Evolutionary conservation across 2,113 vertebrate species (phyloP).

Genomic region (Raja brachyura): DNA sequence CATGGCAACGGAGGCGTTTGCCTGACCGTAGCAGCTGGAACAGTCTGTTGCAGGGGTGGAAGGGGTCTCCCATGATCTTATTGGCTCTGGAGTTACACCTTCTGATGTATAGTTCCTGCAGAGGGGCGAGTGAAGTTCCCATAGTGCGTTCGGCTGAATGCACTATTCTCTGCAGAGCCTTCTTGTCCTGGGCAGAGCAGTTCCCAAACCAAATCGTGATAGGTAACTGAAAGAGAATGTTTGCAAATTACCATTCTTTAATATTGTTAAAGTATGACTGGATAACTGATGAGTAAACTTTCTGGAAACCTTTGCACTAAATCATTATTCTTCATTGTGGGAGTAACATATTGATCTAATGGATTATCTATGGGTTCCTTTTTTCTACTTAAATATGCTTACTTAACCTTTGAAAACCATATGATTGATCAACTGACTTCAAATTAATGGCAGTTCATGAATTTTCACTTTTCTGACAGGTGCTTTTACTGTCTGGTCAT

Average conservation of each 20-base stretch:
- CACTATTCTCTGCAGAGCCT: too few species aligned
- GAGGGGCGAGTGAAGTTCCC: too few species aligned
- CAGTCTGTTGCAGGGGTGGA: too few species aligned
- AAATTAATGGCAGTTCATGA: constrained; percentile 49
- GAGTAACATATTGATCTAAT: constrained; percentile 1
- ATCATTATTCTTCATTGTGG: constrained; percentile 8
- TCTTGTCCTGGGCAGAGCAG: too few species aligned
- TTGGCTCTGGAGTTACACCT: too few species aligned
- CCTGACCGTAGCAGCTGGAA: too few species aligned
- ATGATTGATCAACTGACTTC: constrained; percentile 51
- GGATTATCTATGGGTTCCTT: background rate
- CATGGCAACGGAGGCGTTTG: too few species aligned
- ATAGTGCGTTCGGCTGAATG: too few species aligned
- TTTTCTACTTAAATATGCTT: background rate
- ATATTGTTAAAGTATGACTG: background rate
- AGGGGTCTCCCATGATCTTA: too few species aligned
- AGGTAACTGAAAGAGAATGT: background rate
- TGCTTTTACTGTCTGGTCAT: constrained; percentile 54
- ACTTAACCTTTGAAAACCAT: constrained; percentile 25
- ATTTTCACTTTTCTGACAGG: constrained; percentile 49
- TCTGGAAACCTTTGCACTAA: background rate
- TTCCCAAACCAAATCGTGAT: too few species aligned
- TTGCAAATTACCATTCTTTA: background rate
- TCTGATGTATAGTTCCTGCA: too few species aligned
- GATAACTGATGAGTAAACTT: background rate